Conservation (phyloP, 2,113 vertebrate genomes). For the Orycteropus afer region DNA sequence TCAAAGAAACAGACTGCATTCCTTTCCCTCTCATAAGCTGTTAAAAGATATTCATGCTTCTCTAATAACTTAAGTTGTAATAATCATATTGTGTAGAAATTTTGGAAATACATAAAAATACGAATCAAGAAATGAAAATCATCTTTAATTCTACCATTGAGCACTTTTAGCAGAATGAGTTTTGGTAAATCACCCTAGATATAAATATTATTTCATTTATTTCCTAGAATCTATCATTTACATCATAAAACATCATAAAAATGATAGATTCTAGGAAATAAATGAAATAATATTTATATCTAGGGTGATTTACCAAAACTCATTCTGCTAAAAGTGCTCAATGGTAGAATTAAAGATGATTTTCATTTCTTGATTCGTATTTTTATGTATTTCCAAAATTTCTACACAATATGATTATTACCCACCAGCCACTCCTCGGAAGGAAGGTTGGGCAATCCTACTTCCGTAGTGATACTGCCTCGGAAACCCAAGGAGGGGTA, state of each 20-base stretch:
- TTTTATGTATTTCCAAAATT: neutral
- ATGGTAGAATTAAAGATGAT: neutral
- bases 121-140: neutral
- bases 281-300: neutral
- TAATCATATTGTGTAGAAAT: neutral
- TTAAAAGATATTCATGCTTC: neutral
- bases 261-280: neutral
- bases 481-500: no score
- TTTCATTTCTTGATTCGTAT: constrained; percentile 1
- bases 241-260: constrained; percentile 42
- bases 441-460: no score
- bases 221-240: constrained; percentile 1
- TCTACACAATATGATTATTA: neutral
- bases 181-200: neutral
- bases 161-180: neutral
- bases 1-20: neutral
- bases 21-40: neutral
- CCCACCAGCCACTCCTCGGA: no score
- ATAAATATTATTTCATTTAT: neutral
- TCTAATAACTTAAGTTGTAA: neutral
- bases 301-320: neutral
- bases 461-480: no score
- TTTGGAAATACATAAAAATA: neutral
- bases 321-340: neutral
- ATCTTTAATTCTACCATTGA: neutral